Percentiles rank a stretch among this genome's conserved stretches.
Conservation (phyloP, 2,113 vertebrate genomes). For the Dunckerocampus dactyliophorus region DNA sequence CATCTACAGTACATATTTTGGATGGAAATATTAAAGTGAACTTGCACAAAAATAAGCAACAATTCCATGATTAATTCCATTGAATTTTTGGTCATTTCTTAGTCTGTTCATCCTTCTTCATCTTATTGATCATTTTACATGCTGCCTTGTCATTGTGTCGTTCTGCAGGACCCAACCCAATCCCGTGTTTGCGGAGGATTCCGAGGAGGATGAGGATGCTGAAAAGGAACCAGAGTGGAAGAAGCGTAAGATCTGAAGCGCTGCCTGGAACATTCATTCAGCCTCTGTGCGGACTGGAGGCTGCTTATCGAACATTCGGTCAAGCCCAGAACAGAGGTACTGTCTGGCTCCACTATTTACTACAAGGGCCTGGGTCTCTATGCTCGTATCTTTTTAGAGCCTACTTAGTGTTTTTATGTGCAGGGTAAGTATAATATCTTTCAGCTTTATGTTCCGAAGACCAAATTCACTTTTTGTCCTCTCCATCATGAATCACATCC, state of each 20-base stretch:
- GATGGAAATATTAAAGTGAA: no score
- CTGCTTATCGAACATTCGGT: neutral
- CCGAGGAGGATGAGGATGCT: slow-evolving; percentile 87
- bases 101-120: neutral
- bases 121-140: neutral
- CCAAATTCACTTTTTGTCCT: slow-evolving; percentile 18
- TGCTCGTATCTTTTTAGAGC: neutral
- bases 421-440: neutral
- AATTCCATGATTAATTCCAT: neutral
- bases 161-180: slow-evolving; percentile 88
- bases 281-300: slow-evolving; percentile 7
- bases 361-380: slow-evolving; percentile 1
- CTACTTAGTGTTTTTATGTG: slow-evolving; percentile 1
- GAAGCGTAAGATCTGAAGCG: slow-evolving; percentile 91
- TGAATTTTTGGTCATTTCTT: neutral
- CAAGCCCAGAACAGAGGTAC: slow-evolving; percentile 6
- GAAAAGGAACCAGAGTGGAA: slow-evolving; percentile 95
- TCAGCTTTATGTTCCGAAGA: no score
- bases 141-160: slow-evolving; percentile 21
- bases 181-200: slow-evolving; percentile 87
- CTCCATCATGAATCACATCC: slow-evolving; percentile 37
- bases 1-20: no score
- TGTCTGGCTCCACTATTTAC: slow-evolving; percentile 6
- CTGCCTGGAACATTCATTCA: neutral
- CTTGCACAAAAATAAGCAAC: no score